phyloP scores from a whole-genome alignment of 2,888 invertebrate genomes.

The Chrysolina americana region DNA sequence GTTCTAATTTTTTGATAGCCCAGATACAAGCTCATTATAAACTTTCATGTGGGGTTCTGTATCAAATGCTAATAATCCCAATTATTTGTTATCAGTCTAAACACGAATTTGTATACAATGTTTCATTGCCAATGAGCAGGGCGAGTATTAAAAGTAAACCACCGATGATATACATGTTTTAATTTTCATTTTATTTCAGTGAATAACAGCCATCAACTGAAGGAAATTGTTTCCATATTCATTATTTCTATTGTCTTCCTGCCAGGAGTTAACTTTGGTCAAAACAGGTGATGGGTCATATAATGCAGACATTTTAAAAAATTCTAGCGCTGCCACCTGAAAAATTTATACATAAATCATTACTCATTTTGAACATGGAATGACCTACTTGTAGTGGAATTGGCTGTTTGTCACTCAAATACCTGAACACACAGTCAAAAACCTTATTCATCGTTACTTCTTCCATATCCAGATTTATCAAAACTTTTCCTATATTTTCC shows the following conservation, averaged over 20 bases:
- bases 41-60: no score
- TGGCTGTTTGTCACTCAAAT: constrained; percentile 76
- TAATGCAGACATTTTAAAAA: constrained; percentile 71
- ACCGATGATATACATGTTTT: not conserved
- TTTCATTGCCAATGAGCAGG: not conserved
- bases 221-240: constrained; percentile 56
- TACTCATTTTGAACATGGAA: not conserved
- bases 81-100: no score
- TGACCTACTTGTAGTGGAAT: constrained; percentile 74
- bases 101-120: not conserved
- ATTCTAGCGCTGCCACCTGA: constrained; percentile 72
- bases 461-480: constrained; percentile 69
- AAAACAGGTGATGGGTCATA: constrained; percentile 69
- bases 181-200: constrained; percentile 28
- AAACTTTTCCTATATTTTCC: constrained; percentile 70
- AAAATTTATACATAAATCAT: constrained; percentile 32
- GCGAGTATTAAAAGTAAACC: not conserved
- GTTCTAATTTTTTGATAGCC: no score
- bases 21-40: no score
- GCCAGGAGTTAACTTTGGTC: constrained; percentile 47
- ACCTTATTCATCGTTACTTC: constrained; percentile 68
- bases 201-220: constrained; percentile 27
- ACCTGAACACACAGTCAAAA: constrained; percentile 69
- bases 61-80: no score
- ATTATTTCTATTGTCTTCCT: constrained; percentile 37